Evolutionary conservation across 2,113 vertebrate species (phyloP).

Genomic region (Calypte anna): DNA sequence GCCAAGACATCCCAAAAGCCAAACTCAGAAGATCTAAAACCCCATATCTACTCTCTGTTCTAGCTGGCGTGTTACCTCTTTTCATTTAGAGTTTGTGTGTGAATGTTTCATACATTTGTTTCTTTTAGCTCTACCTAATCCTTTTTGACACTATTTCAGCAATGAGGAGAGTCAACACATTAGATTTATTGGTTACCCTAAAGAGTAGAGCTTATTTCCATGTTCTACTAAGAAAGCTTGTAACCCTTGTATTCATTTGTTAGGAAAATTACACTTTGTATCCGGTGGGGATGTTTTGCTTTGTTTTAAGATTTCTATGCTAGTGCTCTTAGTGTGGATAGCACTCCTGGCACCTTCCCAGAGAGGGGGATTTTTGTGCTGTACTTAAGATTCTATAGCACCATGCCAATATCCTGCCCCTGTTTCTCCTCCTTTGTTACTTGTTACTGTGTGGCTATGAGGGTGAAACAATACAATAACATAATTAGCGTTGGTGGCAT

Average conservation of each 20-base stretch:
- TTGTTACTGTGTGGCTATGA: rapidly evolving
- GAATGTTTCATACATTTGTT: background rate
- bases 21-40: background rate
- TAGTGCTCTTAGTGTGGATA: background rate
- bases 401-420: background rate
- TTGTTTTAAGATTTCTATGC: background rate
- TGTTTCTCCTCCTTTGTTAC: background rate
- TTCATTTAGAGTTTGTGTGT: background rate
- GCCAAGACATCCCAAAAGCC: background rate
- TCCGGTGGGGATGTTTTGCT: background rate
- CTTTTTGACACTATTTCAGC: background rate
- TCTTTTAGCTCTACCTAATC: background rate
- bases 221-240: background rate
- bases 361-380: background rate
- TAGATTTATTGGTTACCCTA: background rate
- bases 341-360: background rate
- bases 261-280: background rate
- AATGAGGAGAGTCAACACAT: background rate
- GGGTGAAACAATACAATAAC: slow-evolving; percentile 20
- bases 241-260: background rate
- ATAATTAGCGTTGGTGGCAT: background rate
- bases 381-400: background rate
- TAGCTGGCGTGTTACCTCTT: background rate
- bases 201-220: background rate
- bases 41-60: background rate